Evolutionary conservation across 2,888 invertebrate genomes (phyloP).

Genomic region (Caradrina clavipalpis): DNA sequence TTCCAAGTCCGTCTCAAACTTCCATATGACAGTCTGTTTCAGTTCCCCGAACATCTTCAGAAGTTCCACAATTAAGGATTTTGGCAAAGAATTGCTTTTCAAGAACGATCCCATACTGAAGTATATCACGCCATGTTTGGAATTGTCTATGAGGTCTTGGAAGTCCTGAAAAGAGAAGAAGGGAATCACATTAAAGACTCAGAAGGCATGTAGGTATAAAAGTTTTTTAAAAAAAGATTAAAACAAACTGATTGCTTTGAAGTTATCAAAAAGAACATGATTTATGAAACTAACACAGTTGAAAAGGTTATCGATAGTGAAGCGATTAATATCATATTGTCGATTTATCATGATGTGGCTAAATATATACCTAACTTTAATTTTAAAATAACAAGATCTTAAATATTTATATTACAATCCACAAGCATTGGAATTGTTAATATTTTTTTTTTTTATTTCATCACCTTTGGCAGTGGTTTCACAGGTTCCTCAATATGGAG

Average conservation of each 20-base stretch:
- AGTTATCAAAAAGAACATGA: no score
- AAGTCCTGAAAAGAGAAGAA: constrained; percentile 73
- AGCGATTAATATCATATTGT: no score
- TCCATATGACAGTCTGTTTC: constrained; percentile 82
- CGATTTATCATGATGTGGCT: no score
- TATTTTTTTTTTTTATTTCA: background rate
- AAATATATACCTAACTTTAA: no score
- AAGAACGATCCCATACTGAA: constrained; percentile 81
- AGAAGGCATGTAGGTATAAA: no score
- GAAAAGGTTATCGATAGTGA: no score
- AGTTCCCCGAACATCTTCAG: constrained; percentile 74
- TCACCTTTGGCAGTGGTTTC: constrained; percentile 76
- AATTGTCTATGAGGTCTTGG: constrained; percentile 76
- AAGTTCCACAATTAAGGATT: constrained; percentile 67
- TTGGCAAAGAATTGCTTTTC: constrained; percentile 73
- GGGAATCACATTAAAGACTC: background rate
- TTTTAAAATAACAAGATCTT: no score
- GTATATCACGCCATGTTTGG: constrained; percentile 79
- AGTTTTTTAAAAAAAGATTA: no score
- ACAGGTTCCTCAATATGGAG: constrained; percentile 74
- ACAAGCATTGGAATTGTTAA: no score
- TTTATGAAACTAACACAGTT: no score
- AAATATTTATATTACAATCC: no score
- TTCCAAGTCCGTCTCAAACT: constrained; percentile 75
- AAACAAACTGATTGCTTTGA: no score